phyloP scores from a whole-genome alignment of 64 coral and sea anemone species.

The Anthopleura sola region DNA sequence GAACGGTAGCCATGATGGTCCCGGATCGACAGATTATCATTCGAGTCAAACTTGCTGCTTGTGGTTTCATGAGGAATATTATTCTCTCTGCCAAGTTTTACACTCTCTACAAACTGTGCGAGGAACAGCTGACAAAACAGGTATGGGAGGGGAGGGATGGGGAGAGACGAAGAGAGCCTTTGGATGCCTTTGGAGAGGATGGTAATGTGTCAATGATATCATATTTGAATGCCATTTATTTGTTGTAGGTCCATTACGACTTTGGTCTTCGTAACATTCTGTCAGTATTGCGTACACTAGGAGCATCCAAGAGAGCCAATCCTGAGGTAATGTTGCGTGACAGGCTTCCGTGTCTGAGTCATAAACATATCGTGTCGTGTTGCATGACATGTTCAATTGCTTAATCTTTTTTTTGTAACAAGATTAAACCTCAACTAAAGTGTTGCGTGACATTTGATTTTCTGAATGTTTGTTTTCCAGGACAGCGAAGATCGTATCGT shows the following conservation, averaged over 20 bases:
- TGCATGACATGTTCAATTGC: neutral
- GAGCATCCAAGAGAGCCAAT: constrained; percentile 76
- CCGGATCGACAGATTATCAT: constrained; percentile 99
- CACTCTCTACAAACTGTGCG: constrained; percentile 95
- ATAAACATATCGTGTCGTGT: no score
- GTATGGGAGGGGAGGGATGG: constrained; percentile 24
- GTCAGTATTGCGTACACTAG: constrained; percentile 76
- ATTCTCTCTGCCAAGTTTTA: constrained; percentile 88
- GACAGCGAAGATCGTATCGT: constrained; percentile 93
- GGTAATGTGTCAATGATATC: neutral
- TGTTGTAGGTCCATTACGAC: constrained; percentile 80
- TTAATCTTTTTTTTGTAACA: neutral
- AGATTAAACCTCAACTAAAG: neutral
- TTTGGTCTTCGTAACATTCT: constrained; percentile 93
- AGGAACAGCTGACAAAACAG: constrained; percentile 99
- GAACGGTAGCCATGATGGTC: constrained; percentile 98
- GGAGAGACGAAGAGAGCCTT: neutral
- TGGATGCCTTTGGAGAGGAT: no score
- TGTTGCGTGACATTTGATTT: neutral
- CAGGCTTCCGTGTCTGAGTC: constrained; percentile 32
- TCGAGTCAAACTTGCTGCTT: constrained; percentile 88
- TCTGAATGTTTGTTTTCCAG: constrained; percentile 22
- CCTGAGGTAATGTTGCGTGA: constrained; percentile 83
- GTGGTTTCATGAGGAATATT: constrained; percentile 91
- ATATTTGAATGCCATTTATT: neutral